A percentile compares a stretch with the other conserved stretches of the same genome.
phyloP scores from a whole-genome alignment of 2,797 vertebrate species.

The Phrynocephalus forsythii region DNA sequence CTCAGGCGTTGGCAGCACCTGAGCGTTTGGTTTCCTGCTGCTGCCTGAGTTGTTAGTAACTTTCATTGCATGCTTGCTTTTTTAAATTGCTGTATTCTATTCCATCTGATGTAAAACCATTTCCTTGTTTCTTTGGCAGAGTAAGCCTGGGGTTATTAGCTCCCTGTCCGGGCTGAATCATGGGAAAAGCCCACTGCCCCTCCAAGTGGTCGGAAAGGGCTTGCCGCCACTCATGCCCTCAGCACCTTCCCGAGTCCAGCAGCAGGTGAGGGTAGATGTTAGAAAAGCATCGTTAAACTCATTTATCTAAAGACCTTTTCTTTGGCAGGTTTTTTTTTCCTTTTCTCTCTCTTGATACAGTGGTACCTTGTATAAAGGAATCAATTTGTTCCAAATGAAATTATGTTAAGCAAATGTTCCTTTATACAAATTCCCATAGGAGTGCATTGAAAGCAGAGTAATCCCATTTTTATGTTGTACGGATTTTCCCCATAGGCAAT shows the following conservation, averaged over 20 bases:
- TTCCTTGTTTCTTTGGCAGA: slow-evolving; percentile 67
- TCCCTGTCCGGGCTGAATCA: slow-evolving; percentile 79
- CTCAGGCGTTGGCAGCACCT: background rate
- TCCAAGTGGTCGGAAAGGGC: slow-evolving; percentile 79
- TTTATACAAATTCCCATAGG: no score
- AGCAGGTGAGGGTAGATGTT: slow-evolving; percentile 67
- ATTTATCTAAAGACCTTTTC: background rate
- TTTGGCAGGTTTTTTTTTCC: background rate
- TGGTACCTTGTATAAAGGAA: no score
- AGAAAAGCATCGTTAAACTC: background rate
- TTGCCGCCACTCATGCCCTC: slow-evolving; percentile 76
- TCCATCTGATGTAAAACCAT: rapidly evolving
- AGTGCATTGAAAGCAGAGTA: no score
- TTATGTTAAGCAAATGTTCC: no score
- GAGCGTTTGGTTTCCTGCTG: background rate
- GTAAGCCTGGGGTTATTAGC: slow-evolving; percentile 84
- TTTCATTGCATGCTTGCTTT: background rate
- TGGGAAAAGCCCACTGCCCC: slow-evolving; percentile 80
- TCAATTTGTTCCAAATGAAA: no score
- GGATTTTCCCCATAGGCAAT: no score
- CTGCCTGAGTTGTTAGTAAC: background rate
- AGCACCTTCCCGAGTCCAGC: slow-evolving; percentile 74
- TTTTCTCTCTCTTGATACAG: background rate
- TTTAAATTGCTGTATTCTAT: background rate
- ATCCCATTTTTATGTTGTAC: no score